Evolutionary conservation across 2,888 invertebrate species (phyloP), one percentile per base, ranked within the genome.

Genomic region (Rosalia funebris): DNA sequence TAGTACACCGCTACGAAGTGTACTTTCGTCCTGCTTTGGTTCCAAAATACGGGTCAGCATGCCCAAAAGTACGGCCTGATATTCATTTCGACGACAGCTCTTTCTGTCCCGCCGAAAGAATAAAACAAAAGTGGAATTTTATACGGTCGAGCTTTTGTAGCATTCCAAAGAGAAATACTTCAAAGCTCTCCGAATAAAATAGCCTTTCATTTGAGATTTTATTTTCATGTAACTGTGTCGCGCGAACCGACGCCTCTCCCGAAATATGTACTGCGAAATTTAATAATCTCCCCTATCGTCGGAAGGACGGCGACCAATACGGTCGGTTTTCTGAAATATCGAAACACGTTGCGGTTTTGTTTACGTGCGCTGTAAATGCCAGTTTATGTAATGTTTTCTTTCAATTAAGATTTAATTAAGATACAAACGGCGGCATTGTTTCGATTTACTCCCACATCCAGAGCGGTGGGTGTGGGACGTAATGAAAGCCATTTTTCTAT

Each of bases 141-240:
- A 64, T 69, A 63, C 64, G 67, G 62, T 57, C 60, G 67, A 62
- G 71, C 71, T 70, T 71, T 69, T 70, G 68, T 57, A 59, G 70
- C 65, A 70, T 71, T 70, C 69, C 71, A 65, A 69, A 70, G 70
- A 61, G 62, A 64, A 59, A 65, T 67, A 68, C 71, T 66, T 71
- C 71, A 69, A 71, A 68, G 66, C 66, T 55, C 60, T 64, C 63
- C 59, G 63, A 67, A 70, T 67, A 66, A 68, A 71, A 69, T 66
- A 66, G 66, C 65, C 60, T 70, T 70, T 59, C 59, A 69, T 66
- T 66, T 63, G 62, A 61, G 63, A 63, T 67, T 68, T 70, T 65
- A 67, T 69, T 69, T 63, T 62, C 65, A 57, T 62, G 65, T 62
- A 60, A 59, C 11, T 61, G 54, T 65, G 56, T 45, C 46, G 36